These are phyloP conservation scores for Sciurus carolinensis DNA, from an alignment of 2,797 vertebrate genomes.

Conservation along the genomic window DNA sequence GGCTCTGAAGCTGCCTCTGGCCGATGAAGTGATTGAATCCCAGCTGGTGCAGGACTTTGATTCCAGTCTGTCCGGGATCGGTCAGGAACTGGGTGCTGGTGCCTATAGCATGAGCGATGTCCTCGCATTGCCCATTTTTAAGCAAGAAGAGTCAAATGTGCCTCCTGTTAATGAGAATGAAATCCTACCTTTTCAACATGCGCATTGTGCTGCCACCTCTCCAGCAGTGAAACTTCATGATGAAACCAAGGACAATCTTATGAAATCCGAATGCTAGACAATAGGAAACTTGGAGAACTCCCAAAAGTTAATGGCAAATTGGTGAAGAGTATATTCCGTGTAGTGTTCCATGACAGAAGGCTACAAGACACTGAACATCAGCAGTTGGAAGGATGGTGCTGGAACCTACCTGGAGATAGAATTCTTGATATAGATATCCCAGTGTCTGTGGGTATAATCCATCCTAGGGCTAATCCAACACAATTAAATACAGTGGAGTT, in stretches of 20 bases:
- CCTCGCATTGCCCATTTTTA: slow-evolving; percentile 98
- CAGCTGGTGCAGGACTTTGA: slow-evolving; percentile 99
- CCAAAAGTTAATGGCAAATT: slow-evolving; percentile 97
- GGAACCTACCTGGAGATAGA: slow-evolving; percentile 97
- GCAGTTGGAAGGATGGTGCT: slow-evolving; percentile 98
- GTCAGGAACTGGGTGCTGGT: slow-evolving; percentile 97
- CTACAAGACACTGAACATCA: slow-evolving; percentile 98
- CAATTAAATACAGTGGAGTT: slow-evolving; percentile 99
- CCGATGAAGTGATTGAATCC: slow-evolving; percentile 98
- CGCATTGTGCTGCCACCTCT: slow-evolving; percentile 98
- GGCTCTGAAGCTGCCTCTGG: slow-evolving; percentile 97
- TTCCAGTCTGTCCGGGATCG: slow-evolving; percentile 98
- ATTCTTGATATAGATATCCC: slow-evolving; percentile 98
- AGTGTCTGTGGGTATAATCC: slow-evolving; percentile 98
- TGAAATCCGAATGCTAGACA: slow-evolving; percentile 99
- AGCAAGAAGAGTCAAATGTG: slow-evolving; percentile 98
- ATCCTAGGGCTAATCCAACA: slow-evolving; percentile 97
- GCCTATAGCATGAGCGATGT: slow-evolving; percentile 99
- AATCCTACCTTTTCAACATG: slow-evolving; percentile 98
- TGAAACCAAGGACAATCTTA: slow-evolving; percentile 99
- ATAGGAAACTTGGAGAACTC: slow-evolving; percentile 97
- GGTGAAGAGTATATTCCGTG: slow-evolving; percentile 99
- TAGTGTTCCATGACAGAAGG: slow-evolving; percentile 97
- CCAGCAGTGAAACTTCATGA: slow-evolving; percentile 98
- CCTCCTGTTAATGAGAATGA: slow-evolving; percentile 96